Conservation (phyloP, 2,113 vertebrate genomes). For the Carlito syrichta region DNA sequence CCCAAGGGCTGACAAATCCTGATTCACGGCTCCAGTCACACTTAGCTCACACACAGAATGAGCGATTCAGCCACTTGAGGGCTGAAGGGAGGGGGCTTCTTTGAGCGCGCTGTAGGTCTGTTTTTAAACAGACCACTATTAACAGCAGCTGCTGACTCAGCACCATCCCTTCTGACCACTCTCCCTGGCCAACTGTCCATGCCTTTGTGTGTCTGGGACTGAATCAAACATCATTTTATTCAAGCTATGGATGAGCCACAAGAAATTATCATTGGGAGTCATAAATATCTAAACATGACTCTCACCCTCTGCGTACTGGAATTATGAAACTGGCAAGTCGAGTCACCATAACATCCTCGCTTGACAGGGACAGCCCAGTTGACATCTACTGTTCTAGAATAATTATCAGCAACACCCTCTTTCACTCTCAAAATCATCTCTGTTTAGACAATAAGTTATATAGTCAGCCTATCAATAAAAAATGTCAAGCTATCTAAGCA, state of each 20-base stretch:
- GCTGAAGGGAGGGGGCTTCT: constrained; percentile 51
- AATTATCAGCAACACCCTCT: not conserved
- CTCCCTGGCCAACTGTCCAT: constrained; percentile 68
- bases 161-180: constrained; percentile 68
- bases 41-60: constrained; percentile 78
- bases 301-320: not conserved
- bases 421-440: not conserved
- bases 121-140: constrained; percentile 74
- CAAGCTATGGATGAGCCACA: constrained; percentile 36
- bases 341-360: not conserved
- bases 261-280: constrained; percentile 51
- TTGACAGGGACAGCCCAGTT: not conserved
- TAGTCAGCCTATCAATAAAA: not conserved
- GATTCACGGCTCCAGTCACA: constrained; percentile 82
- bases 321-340: not conserved
- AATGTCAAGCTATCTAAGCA: not conserved
- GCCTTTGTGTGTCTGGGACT: constrained; percentile 68
- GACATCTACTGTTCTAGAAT: not conserved
- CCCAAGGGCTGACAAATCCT: constrained; percentile 81
- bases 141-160: constrained; percentile 80
- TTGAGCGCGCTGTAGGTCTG: constrained; percentile 47
- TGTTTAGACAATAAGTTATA: not conserved
- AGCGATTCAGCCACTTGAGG: constrained; percentile 70
- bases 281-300: constrained; percentile 18
- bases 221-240: constrained; percentile 40